These are phyloP conservation scores for Variabilichromis moorii DNA, from an alignment of 2,113 vertebrate species.

Conservation along the genomic window DNA sequence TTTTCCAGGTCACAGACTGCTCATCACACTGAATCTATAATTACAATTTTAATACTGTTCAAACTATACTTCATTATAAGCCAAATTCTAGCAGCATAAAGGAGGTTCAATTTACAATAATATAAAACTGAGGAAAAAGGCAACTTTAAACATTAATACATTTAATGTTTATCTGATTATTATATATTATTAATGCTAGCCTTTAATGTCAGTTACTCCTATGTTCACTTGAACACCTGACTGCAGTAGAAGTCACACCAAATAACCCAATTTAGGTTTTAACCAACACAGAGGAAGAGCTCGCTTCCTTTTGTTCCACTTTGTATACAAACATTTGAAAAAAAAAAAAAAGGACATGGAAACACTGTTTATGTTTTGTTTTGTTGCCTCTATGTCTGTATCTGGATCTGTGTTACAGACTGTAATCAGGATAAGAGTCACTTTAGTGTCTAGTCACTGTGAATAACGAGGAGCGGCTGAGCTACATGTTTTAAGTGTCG, in stretches of 20 bases:
- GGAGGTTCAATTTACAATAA: not conserved
- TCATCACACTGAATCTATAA: not conserved
- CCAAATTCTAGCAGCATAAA: not conserved
- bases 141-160: not conserved
- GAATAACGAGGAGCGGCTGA: not conserved
- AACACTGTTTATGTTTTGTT: not conserved
- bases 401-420: not conserved
- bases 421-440: not conserved
- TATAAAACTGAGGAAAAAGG: not conserved
- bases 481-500: not conserved
- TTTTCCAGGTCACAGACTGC: not conserved
- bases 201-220: not conserved
- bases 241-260: not conserved
- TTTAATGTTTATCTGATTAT: not conserved
- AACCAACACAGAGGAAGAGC: not conserved
- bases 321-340: not conserved
- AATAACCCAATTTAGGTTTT: not conserved
- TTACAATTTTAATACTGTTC: not conserved
- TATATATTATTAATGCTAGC: not conserved
- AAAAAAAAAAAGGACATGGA: not conserved
- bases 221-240: not conserved
- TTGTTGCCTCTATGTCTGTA: not conserved
- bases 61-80: not conserved
- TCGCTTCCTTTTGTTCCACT: not conserved
- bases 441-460: not conserved